These are phyloP conservation scores for Schizotus pectinicornis DNA, from an alignment of 2,888 invertebrate genomes.

Conservation along the genomic window DNA sequence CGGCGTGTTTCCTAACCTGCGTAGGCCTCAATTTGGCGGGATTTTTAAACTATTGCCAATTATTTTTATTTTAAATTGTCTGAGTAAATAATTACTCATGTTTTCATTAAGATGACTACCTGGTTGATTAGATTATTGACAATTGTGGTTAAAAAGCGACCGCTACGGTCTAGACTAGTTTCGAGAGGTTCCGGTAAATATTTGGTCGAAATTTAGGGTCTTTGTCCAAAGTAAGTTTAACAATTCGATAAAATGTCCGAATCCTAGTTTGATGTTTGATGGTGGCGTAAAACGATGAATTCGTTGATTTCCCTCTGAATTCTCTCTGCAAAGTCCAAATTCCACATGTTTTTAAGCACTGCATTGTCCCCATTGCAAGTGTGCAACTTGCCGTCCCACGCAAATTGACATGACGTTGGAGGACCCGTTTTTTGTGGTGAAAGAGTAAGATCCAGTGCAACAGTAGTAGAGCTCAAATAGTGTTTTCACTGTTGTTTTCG, in stretches of 20 bases:
- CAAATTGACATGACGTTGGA: slow-evolving; percentile 92
- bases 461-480: slow-evolving; percentile 7
- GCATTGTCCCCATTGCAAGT: slow-evolving; percentile 43
- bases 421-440: slow-evolving; percentile 98
- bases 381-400: slow-evolving; percentile 42
- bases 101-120: neutral
- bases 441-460: slow-evolving; percentile 80
- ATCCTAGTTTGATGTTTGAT: slow-evolving; percentile 3
- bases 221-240: no score
- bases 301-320: slow-evolving; percentile 15
- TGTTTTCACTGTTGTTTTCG: slow-evolving; percentile 7
- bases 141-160: no score
- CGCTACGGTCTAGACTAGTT: no score
- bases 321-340: slow-evolving; percentile 30
- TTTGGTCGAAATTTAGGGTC: no score
- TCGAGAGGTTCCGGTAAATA: no score
- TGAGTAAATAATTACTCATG: neutral
- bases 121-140: no score
- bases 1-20: neutral
- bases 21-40: neutral
- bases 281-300: slow-evolving; percentile 10
- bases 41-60: neutral
- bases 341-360: slow-evolving; percentile 47
- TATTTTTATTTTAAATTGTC: neutral
- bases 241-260: neutral